Conservation (phyloP, 1,140 invertebrate species). For the Phenacoccus solenopsis region DNA sequence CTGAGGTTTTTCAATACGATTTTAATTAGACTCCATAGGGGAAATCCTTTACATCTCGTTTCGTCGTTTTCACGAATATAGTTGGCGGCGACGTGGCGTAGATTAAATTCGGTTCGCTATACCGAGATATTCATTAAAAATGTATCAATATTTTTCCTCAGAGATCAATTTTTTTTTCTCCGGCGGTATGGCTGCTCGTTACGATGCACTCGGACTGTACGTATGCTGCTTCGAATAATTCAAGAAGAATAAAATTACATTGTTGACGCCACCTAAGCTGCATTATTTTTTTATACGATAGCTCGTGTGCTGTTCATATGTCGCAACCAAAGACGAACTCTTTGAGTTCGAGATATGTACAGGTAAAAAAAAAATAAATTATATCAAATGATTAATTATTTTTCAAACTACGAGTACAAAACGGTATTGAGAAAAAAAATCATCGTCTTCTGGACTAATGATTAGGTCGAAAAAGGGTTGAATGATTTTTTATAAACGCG, state of each 20-base stretch:
- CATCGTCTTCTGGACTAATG: background rate
- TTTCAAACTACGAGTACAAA: no score
- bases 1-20: no score
- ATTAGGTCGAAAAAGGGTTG: background rate
- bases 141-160: background rate
- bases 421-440: background rate
- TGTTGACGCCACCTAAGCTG: background rate
- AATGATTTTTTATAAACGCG: background rate
- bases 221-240: no score
- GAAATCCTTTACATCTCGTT: no score
- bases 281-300: background rate
- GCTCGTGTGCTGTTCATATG: background rate
- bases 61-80: no score
- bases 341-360: background rate
- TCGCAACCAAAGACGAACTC: no score
- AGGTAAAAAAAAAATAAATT: background rate
- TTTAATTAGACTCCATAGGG: no score
- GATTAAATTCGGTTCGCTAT: no score
- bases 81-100: no score
- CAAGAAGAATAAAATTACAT: background rate
- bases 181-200: background rate
- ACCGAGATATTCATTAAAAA: background rate
- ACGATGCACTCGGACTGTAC: background rate
- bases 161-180: background rate
- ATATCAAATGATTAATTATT: constrained; percentile 4